phyloP scores from a whole-genome alignment of 2,797 vertebrate genomes.

The Poeciliopsis presidionis region DNA sequence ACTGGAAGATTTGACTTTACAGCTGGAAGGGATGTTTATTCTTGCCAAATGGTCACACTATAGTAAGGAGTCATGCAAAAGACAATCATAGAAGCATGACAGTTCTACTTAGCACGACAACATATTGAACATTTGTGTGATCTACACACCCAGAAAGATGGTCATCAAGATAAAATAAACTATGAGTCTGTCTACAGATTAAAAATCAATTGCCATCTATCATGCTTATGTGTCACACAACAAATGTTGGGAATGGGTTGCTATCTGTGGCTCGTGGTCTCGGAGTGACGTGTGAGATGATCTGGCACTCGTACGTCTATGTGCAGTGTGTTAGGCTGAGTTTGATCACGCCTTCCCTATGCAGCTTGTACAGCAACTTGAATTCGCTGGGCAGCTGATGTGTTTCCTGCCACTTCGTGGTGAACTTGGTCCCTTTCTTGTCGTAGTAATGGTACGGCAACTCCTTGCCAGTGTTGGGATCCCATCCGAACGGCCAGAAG shows the following conservation, averaged over 20 bases:
- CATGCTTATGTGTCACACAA: constrained; percentile 66
- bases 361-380: constrained; percentile 96
- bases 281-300: constrained; percentile 25
- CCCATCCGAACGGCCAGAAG: constrained; percentile 98
- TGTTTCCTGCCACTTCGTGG: constrained; percentile 98
- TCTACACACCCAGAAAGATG: constrained; percentile 23
- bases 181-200: constrained; percentile 36
- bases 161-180: constrained; percentile 45
- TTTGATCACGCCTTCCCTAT: constrained; percentile 92
- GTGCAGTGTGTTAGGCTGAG: constrained; percentile 93
- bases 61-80: constrained; percentile 59
- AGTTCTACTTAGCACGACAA: constrained; percentile 42
- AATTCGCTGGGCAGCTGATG: constrained; percentile 99
- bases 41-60: constrained; percentile 26
- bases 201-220: constrained; percentile 45
- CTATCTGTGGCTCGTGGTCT: constrained; percentile 39
- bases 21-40: constrained; percentile 36
- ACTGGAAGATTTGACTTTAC: constrained; percentile 45
- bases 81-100: constrained; percentile 43
- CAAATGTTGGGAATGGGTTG: constrained; percentile 42
- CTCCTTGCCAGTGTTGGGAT: constrained; percentile 95
- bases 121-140: constrained; percentile 31
- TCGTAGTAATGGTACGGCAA: constrained; percentile 99
- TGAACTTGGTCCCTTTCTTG: constrained; percentile 99
- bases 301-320: constrained; percentile 69